Evolutionary conservation across 2,797 vertebrate genomes (phyloP), one percentile per base, ranked within the genome.

Genomic region (Denticeps clupeoides): DNA sequence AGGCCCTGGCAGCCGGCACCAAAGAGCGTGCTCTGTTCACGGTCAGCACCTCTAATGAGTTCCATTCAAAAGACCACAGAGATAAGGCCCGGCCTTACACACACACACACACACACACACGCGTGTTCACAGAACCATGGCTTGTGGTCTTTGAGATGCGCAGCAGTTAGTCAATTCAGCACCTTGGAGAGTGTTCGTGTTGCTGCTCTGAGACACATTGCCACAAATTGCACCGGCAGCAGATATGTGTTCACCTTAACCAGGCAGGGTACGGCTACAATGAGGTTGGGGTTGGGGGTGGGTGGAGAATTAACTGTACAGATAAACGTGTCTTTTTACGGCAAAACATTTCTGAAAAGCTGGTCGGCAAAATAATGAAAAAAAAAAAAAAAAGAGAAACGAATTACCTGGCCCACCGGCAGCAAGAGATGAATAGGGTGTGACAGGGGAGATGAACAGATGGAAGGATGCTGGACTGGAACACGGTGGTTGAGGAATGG

Each of bases 221-320:
- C 31, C 15, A 7, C 13, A 51, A 56, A 56, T 40, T 47, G 50
- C 63, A 53, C 41, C 25, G 59, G 55, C 66, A 63, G 68, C 64
- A 64, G 11, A 42, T 63, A 49, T 56, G 55, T 51, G 28, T 53
- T 67, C 47, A 61, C 60, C 65, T 65, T 68, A n/a, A n/a, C n/a
- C n/a, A n/a, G n/a, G n/a, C n/a, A n/a, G n/a, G n/a, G n/a, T n/a
- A n/a, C n/a, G n/a, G n/a, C n/a, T n/a, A n/a, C n/a, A n/a, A n/a
- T n/a, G n/a, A n/a, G n/a, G n/a, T n/a, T n/a, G n/a, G n/a, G n/a
- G n/a, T n/a, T n/a, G n/a, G n/a, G n/a, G n/a, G n/a, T n/a, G n/a
- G n/a, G n/a, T n/a, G n/a, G n/a, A n/a, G n/a, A n/a, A n/a, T n/a
- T n/a, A n/a, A n/a, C n/a, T n/a, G n/a, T n/a, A n/a, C n/a, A 24